Evolutionary conservation across 2,113 vertebrate genomes (phyloP).

Genomic region (Candoia aspera): DNA sequence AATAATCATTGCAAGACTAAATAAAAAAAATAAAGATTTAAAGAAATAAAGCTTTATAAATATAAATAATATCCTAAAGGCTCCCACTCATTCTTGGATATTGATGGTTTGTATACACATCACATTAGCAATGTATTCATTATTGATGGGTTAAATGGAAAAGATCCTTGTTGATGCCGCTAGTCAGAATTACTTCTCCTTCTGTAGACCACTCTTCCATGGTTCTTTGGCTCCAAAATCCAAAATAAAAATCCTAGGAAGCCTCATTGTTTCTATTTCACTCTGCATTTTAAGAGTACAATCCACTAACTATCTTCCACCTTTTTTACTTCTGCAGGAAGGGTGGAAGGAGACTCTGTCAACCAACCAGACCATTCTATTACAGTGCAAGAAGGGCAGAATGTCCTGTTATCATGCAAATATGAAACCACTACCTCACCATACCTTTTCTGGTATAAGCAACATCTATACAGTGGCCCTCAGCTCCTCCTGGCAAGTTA

Average conservation of each 20-base stretch:
- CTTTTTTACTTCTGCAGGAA: neutral
- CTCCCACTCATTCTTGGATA: too few species aligned
- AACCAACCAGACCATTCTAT: neutral
- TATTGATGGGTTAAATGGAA: too few species aligned
- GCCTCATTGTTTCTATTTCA: neutral
- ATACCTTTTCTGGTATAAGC: constrained; percentile 34
- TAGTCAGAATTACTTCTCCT: too few species aligned
- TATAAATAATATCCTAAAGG: too few species aligned
- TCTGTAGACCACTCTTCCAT: too few species aligned
- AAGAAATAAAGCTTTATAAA: too few species aligned
- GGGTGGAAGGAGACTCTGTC: neutral
- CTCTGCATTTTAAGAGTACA: neutral
- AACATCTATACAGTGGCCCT: neutral
- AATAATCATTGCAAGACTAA: too few species aligned
- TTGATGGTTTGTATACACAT: too few species aligned
- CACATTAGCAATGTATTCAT: too few species aligned
- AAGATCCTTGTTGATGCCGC: too few species aligned
- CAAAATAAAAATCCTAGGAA: neutral
- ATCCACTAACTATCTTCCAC: neutral
- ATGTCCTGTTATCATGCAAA: neutral
- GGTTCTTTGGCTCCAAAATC: neutral
- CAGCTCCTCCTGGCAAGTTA: constrained; percentile 8
- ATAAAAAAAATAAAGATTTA: too few species aligned
- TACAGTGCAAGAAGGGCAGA: neutral
- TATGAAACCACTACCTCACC: neutral